Evolutionary conservation across 2,888 invertebrate genomes (phyloP), one percentile per base, ranked within the genome.

Genomic region (Drosophila longiperda): DNA sequence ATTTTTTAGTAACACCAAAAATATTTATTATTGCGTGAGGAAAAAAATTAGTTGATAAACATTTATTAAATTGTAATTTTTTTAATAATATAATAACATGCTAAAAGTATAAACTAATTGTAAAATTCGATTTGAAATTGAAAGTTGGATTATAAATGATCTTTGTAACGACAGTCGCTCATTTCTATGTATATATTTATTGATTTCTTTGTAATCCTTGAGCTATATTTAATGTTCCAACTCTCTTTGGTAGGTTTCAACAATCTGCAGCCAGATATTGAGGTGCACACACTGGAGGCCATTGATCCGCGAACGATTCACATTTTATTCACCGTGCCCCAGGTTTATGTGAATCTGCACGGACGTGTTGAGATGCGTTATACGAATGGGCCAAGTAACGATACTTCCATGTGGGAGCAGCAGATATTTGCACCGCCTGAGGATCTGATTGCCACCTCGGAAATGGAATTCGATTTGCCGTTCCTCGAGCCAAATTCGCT

Each of bases 391-490:
- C 95, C 95, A 20, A 95, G 95, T 78, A 95, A 95, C 71, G 96
- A 97, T 82, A 94, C 95, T 17, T 94, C 95, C 0, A 95, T 94
- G 8, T 98, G 98, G 98, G 95, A 96, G 81, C 95, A 96, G 0
- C 97, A 98, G 94, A 96, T 97, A 23, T 97, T 98, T 88, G 97
- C 97, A 0, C 97, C 97, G 15, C 97, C 97, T 0, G 96, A 97
- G 80, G 97, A 97, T 91, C 93, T 98, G 8, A 96, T 98, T 68
- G 97, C 97, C 1, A 97, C 97, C 8, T 96, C 96, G 7, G 97
- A 97, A 71, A 93, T 98, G 73, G 97, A 98, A 92, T 97, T 98
- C 93, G 96, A 97, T 75, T 93, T 98, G 59, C 95, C 96, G 12
- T 96, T 95, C 2, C 93, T 98, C 58, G 95, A 95, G 83, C 96